Evolutionary conservation across 1,140 invertebrate genomes (phyloP).

Genomic region (Parasteatoda tepidariorum): DNA sequence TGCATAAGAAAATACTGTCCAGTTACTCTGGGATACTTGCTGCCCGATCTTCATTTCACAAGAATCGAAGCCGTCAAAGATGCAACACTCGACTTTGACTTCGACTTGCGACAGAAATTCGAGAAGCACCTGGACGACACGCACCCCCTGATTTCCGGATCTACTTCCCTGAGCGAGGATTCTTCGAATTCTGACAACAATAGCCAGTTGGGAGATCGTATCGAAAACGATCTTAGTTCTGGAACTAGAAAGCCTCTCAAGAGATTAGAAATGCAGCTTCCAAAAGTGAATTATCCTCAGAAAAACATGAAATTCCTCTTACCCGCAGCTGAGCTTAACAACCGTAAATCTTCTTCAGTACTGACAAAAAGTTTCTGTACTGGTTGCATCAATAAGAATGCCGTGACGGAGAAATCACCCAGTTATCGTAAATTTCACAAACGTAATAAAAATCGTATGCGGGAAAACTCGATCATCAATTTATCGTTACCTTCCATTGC

Average conservation of each 20-base stretch:
- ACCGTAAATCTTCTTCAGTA: not conserved
- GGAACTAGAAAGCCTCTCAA: not conserved
- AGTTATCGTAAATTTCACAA: too few species aligned
- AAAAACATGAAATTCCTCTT: constrained; percentile 23
- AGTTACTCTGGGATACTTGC: constrained; percentile 7
- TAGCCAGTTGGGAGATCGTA: not conserved
- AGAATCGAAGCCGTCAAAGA: not conserved
- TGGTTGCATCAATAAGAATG: constrained; percentile 18
- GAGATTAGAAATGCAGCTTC: not conserved
- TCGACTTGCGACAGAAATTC: constrained; percentile 11
- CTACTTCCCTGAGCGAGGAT: not conserved
- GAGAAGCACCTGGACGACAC: constrained; percentile 36
- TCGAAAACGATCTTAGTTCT: not conserved
- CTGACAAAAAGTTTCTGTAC: constrained; percentile 39
- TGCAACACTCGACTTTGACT: not conserved
- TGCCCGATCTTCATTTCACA: constrained; percentile 15
- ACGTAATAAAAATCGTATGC: too few species aligned
- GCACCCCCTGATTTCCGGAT: not conserved
- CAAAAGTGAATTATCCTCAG: constrained; percentile 35
- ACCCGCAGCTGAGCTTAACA: constrained; percentile 22
- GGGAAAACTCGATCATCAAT: too few species aligned
- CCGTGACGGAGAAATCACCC: not conserved
- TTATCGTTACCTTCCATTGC: too few species aligned
- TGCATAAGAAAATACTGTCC: constrained; percentile 37
- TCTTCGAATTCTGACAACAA: not conserved